Conservation (phyloP, 2,113 vertebrate species). For the Montifringilla adamsi region DNA sequence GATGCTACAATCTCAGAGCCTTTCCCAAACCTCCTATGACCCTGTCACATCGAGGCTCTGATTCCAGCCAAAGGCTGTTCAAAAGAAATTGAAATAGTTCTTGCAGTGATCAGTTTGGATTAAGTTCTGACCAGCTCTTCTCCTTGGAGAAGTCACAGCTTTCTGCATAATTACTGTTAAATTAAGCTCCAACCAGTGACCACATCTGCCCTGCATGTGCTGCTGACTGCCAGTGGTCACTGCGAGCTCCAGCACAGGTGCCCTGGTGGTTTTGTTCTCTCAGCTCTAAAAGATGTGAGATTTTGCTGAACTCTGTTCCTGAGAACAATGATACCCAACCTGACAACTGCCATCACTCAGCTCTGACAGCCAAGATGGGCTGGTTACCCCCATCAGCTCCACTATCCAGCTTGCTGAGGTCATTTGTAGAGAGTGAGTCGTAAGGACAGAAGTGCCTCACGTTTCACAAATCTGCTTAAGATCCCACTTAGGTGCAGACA, state of each 20-base stretch:
- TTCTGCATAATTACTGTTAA: neutral
- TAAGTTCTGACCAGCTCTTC: neutral
- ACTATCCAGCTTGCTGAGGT: neutral
- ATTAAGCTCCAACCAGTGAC: neutral
- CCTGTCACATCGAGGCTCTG: neutral
- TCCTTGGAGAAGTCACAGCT: neutral
- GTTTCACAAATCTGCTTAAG: neutral
- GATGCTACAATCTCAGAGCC: neutral
- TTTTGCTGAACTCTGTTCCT: neutral
- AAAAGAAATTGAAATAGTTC: neutral
- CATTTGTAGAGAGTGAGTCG: rapidly evolving
- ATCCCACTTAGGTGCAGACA: neutral
- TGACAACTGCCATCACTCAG: neutral
- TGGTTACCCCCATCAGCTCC: neutral
- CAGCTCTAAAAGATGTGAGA: neutral
- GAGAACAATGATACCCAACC: neutral
- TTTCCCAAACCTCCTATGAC: neutral
- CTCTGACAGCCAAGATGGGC: neutral
- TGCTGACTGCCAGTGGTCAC: neutral
- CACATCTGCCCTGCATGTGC: neutral
- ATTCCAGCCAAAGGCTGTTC: neutral
- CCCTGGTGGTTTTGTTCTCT: neutral
- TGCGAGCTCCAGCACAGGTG: neutral
- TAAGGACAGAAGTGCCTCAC: neutral
- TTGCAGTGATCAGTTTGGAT: neutral